A percentile compares a stretch with the other conserved stretches of the same genome.
Evolutionary conservation across 2,113 vertebrate species (phyloP).

Genomic region (Tragelaphus buxtoni): DNA sequence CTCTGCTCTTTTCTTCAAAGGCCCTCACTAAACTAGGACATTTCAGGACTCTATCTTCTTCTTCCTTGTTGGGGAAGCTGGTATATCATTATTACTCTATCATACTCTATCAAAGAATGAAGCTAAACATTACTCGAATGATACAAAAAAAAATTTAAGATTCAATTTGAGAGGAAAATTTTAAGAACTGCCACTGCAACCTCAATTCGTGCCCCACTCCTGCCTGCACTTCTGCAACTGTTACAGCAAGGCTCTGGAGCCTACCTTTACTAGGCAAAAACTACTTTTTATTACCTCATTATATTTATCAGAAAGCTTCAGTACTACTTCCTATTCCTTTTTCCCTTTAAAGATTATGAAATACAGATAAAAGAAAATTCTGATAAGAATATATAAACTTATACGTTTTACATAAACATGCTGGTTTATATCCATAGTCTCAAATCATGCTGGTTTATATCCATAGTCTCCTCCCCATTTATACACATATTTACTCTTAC

Average conservation of each 20-base stretch:
- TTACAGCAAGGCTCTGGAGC: background rate
- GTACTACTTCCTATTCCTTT: background rate
- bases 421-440: background rate
- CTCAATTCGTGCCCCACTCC: background rate
- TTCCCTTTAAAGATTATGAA: constrained; percentile 4
- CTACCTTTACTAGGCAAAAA: background rate
- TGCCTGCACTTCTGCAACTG: background rate
- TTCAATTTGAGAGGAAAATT: background rate
- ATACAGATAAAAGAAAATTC: background rate
- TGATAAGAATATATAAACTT: background rate
- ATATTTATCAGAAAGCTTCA: background rate
- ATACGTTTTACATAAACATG: background rate
- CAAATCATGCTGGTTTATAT: background rate
- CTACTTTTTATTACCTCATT: background rate
- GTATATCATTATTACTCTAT: background rate
- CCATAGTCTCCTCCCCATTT: background rate
- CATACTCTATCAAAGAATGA: background rate
- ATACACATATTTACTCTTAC: background rate
- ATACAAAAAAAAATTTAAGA: background rate
- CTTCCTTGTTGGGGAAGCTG: background rate
- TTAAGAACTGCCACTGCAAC: background rate
- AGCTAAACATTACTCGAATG: background rate
- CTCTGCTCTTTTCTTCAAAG: constrained; percentile 18
- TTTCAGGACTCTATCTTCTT: background rate
- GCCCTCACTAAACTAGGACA: background rate